phyloP scores from a whole-genome alignment of 2,113 vertebrate genomes.

The Pao palembangensis region DNA sequence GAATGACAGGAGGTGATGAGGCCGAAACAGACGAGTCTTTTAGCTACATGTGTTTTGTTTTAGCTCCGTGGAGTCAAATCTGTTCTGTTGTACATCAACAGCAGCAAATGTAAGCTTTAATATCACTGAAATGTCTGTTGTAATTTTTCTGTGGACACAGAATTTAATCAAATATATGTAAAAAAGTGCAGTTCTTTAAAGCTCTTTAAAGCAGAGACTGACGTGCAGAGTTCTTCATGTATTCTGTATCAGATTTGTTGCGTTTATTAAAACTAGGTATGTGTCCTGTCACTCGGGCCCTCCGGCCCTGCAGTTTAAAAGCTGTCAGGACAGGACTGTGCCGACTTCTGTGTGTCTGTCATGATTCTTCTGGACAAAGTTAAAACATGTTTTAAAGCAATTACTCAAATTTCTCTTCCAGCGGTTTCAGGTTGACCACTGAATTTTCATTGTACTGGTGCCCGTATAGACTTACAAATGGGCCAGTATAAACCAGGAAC shows the following conservation, averaged over 20 bases:
- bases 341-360: background rate
- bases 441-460: constrained; percentile 51
- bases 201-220: no score
- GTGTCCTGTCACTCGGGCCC: no score
- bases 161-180: no score
- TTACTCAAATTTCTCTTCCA: constrained; percentile 33
- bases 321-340: background rate
- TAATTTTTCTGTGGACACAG: no score
- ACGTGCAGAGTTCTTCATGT: no score
- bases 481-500: constrained; percentile 62
- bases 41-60: constrained; percentile 3
- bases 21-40: background rate
- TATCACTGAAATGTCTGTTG: no score
- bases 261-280: no score
- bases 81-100: background rate
- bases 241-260: no score
- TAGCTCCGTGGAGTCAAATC: constrained; percentile 3
- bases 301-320: background rate
- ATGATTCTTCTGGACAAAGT: no score
- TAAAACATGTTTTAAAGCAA: constrained; percentile 9
- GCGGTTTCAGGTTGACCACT: constrained; percentile 40
- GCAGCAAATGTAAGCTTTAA: no score
- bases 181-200: no score
- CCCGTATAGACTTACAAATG: constrained; percentile 70
- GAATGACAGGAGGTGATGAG: no score